Conservation (phyloP, 1,140 invertebrate genomes). For the Cataglyphis hispanica region DNA sequence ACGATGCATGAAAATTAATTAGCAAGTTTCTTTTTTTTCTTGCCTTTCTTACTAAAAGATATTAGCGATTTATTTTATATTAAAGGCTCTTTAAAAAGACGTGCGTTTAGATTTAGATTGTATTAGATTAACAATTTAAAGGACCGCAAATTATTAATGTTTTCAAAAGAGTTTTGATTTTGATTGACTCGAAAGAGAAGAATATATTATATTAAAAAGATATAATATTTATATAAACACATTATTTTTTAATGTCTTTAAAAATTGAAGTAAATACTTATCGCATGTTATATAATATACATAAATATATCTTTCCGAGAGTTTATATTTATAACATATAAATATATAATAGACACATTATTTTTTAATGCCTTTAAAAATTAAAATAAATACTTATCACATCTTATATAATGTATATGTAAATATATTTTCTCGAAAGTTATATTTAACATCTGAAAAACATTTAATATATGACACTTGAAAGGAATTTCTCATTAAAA, state of each 20-base stretch:
- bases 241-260: no score
- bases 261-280: no score
- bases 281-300: background rate
- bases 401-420: background rate
- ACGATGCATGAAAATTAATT: no score
- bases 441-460: conserved; percentile 8
- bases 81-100: background rate
- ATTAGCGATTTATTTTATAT: conserved; percentile 7
- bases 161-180: background rate
- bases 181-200: background rate
- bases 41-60: background rate
- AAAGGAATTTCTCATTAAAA: background rate
- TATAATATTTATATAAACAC: background rate
- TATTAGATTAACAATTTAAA: background rate
- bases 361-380: no score
- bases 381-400: no score
- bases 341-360: no score
- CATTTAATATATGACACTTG: background rate
- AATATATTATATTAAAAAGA: background rate
- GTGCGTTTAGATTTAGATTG: background rate
- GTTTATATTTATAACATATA: no score
- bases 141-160: background rate
- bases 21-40: background rate
- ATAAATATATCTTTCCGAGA: no score
- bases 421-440: no score